Evolutionary conservation across 2,797 vertebrate species (phyloP).

Genomic region (Lycodopsis pacificus): DNA sequence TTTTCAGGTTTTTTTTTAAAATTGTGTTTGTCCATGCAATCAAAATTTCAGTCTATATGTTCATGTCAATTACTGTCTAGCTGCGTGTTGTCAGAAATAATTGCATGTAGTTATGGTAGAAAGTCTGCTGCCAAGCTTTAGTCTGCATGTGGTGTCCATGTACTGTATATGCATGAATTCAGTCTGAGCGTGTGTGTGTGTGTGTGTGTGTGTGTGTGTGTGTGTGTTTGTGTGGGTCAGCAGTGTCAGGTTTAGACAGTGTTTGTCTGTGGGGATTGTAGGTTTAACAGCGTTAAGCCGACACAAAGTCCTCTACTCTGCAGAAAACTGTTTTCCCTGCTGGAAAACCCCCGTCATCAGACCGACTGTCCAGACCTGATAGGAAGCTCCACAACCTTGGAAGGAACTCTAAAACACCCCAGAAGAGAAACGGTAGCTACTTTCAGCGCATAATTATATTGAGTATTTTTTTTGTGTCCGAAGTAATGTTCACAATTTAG

Average conservation of each 20-base stretch:
- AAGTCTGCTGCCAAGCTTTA: constrained; percentile 25
- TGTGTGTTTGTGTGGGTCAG: constrained; percentile 72
- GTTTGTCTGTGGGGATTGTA: constrained; percentile 80
- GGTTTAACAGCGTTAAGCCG: constrained; percentile 82
- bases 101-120: neutral
- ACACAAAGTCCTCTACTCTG: constrained; percentile 79
- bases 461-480: constrained; percentile 33
- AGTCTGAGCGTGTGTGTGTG: constrained; percentile 13
- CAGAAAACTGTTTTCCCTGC: constrained; percentile 78
- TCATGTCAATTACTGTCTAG: neutral
- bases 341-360: constrained; percentile 59
- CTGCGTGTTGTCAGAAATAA: neutral
- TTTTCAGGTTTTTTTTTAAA: neutral
- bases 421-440: constrained; percentile 49
- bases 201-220: constrained; percentile 20
- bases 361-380: constrained; percentile 75
- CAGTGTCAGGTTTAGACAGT: constrained; percentile 79
- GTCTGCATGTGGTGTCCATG: constrained; percentile 17
- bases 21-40: neutral
- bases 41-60: neutral
- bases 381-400: constrained; percentile 72
- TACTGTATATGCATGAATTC: constrained; percentile 29
- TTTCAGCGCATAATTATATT: constrained; percentile 46
- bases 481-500: constrained; percentile 30
- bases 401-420: constrained; percentile 61